Evolutionary conservation across 2,888 invertebrate genomes (phyloP).

Genomic region (Drosophila ustulata): DNA sequence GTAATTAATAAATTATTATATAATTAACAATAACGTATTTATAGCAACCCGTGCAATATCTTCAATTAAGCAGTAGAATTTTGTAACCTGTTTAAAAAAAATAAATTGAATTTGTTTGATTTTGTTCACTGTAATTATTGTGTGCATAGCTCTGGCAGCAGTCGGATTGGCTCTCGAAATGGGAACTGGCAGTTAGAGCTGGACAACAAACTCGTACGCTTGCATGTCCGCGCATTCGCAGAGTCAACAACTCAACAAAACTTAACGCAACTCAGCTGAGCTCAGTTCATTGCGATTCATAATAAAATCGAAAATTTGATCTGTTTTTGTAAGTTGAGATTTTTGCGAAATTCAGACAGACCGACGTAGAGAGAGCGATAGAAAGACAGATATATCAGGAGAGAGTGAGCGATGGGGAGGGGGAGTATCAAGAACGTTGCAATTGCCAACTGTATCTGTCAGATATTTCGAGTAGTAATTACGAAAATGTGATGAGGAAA

Average conservation of each 20-base stretch:
- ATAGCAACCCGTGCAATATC: too few species aligned
- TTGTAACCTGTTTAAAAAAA: too few species aligned
- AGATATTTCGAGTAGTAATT: slow-evolving; percentile 64
- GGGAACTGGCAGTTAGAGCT: slow-evolving; percentile 40
- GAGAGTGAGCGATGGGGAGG: not conserved
- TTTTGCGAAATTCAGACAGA: slow-evolving; percentile 61
- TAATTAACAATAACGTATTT: too few species aligned
- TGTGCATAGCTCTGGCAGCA: slow-evolving; percentile 9
- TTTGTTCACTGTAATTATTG: slow-evolving; percentile 32
- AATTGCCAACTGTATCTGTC: slow-evolving; percentile 71
- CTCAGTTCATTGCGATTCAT: slow-evolving; percentile 70
- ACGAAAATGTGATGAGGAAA: slow-evolving; percentile 51
- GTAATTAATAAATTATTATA: too few species aligned
- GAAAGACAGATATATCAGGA: not conserved
- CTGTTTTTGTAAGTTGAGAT: slow-evolving; percentile 81
- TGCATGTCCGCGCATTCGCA: slow-evolving; percentile 3
- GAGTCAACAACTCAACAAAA: slow-evolving; percentile 31
- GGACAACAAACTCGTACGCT: slow-evolving; percentile 3
- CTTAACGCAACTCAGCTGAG: slow-evolving; percentile 33
- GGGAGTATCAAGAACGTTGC: slow-evolving; percentile 10
- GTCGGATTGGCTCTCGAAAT: slow-evolving; percentile 37
- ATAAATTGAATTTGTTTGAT: too few species aligned
- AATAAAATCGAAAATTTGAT: slow-evolving; percentile 76
- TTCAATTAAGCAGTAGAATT: too few species aligned
- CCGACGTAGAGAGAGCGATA: slow-evolving; percentile 38